Percentiles rank a stretch among this genome's conserved stretches.
Evolutionary conservation across 2,113 vertebrate genomes (phyloP).

Genomic region (Herpetotheres cachinnans): DNA sequence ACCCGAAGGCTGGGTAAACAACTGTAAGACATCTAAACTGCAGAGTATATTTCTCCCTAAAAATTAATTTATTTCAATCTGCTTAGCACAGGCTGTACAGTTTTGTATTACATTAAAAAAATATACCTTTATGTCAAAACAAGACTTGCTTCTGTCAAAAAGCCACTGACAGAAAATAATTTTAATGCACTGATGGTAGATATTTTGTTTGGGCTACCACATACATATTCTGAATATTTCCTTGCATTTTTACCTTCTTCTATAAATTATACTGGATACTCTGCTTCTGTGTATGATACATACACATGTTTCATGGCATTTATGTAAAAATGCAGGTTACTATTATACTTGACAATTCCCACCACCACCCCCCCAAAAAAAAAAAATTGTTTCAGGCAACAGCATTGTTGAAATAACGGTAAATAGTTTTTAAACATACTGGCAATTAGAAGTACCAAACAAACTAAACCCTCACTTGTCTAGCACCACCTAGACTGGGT

Average conservation of each 20-base stretch:
- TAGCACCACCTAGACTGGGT: neutral
- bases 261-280: neutral
- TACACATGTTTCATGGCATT: neutral
- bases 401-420: neutral
- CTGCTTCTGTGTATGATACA: neutral
- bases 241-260: neutral
- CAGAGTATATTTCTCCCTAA: neutral
- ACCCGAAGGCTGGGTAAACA: fast-evolving
- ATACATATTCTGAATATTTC: neutral
- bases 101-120: neutral
- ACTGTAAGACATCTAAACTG: neutral
- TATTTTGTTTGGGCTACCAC: neutral
- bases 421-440: neutral
- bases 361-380: too few relatives aligned
- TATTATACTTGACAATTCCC: neutral
- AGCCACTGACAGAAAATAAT: neutral
- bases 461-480: neutral
- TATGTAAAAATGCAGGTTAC: neutral
- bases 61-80: neutral
- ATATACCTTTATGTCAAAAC: neutral
- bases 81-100: neutral
- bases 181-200: neutral
- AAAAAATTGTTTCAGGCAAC: neutral
- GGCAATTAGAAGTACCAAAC: neutral
- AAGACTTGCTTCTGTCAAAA: neutral